A percentile compares a stretch with the other conserved stretches of the same genome.
Evolutionary conservation across 2,797 vertebrate genomes (phyloP).

Genomic region (Gadopsis bispinosus): DNA sequence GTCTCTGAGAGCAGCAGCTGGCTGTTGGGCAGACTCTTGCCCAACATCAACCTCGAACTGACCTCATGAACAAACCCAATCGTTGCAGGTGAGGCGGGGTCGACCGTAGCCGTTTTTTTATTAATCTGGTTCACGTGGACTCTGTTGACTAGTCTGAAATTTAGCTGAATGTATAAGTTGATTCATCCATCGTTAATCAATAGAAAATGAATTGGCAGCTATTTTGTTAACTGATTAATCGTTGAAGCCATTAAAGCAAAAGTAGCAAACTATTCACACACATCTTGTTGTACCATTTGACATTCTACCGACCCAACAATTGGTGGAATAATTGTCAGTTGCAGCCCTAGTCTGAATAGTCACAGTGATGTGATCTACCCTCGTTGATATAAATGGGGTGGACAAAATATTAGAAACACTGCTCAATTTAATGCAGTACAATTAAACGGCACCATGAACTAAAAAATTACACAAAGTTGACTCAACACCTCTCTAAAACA

Average conservation of each 20-base stretch:
- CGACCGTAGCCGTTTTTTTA: background rate
- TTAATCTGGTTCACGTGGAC: background rate
- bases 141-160: background rate
- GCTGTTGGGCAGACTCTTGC: slow-evolving; percentile 60
- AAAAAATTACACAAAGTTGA: background rate
- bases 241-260: background rate
- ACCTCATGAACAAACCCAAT: slow-evolving; percentile 36
- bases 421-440: background rate
- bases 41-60: slow-evolving; percentile 22
- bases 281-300: background rate
- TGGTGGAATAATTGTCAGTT: background rate
- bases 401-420: too few relatives aligned
- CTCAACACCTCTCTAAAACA: background rate
- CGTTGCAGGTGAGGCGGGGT: slow-evolving; percentile 17
- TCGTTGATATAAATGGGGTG: too few relatives aligned
- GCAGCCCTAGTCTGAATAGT: background rate
- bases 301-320: background rate
- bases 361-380: too few relatives aligned
- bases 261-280: background rate
- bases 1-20: slow-evolving; percentile 79
- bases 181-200: too few relatives aligned
- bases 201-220: background rate
- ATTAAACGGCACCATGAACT: background rate
- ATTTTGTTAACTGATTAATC: background rate
- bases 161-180: background rate